These are phyloP conservation scores for Tenodera sinensis DNA, from an alignment of 2,888 invertebrate genomes.

Conservation along the genomic window DNA sequence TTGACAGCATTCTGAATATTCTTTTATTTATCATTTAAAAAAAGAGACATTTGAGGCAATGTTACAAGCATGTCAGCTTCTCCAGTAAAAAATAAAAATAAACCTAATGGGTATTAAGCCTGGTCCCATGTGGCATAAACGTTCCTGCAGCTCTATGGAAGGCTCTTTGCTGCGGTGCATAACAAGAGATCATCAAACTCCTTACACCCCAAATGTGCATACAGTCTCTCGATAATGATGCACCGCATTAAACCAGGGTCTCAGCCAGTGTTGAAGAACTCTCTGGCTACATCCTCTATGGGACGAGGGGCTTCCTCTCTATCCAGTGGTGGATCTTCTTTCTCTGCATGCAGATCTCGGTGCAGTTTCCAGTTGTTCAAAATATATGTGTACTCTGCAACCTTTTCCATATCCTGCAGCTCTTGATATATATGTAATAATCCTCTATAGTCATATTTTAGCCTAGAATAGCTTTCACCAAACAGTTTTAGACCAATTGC, in stretches of 20 bases:
- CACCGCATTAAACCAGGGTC: neutral
- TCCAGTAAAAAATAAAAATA: neutral
- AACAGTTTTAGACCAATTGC: slow-evolving; percentile 52
- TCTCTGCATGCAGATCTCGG: slow-evolving; percentile 48
- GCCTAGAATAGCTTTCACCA: slow-evolving; percentile 76
- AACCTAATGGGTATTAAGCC: neutral
- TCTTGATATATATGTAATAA: slow-evolving; percentile 80
- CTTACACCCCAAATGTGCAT: neutral
- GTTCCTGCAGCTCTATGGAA: neutral
- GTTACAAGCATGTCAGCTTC: neutral
- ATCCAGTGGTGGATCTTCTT: slow-evolving; percentile 44
- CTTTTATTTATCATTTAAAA: neutral
- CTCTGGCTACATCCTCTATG: slow-evolving; percentile 42
- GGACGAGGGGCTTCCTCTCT: slow-evolving; percentile 43
- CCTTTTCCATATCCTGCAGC: slow-evolving; percentile 58
- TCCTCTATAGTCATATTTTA: slow-evolving; percentile 93
- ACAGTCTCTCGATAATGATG: neutral
- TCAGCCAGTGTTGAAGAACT: slow-evolving; percentile 29
- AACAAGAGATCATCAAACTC: neutral
- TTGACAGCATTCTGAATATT: neutral
- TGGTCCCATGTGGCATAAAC: neutral
- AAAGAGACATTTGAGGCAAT: neutral
- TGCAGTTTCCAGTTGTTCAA: slow-evolving; percentile 64
- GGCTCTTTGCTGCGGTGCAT: neutral
- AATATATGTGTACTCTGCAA: slow-evolving; percentile 58